A percentile compares a stretch with the other conserved stretches of the same genome.
Evolutionary conservation across 2,797 vertebrate genomes (phyloP).

Genomic region (Platalea minor): DNA sequence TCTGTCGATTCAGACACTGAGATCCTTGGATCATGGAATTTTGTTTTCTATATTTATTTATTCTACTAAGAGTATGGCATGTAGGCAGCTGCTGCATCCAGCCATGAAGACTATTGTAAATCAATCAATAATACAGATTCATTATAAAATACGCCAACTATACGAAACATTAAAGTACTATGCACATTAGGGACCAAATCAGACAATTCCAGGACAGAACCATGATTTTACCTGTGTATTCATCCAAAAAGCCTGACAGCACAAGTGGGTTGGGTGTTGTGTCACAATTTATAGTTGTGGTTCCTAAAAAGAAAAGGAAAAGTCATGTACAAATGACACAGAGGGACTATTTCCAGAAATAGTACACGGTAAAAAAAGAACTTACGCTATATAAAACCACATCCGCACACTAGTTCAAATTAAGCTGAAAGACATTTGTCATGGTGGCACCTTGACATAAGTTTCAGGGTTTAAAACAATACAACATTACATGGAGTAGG

Average conservation of each 20-base stretch:
- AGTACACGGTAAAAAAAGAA: background rate
- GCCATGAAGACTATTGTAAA: background rate
- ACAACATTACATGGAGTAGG: background rate
- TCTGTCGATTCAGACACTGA: background rate
- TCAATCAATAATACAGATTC: background rate
- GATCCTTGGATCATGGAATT: background rate
- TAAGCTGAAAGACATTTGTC: background rate
- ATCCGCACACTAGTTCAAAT: background rate
- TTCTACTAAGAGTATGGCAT: background rate
- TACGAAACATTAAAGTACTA: background rate
- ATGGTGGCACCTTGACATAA: background rate
- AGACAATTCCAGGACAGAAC: background rate
- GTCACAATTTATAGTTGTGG: slow-evolving; percentile 42
- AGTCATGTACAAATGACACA: background rate
- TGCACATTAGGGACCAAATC: background rate
- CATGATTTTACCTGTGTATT: slow-evolving; percentile 45
- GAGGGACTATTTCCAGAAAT: background rate
- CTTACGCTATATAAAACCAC: background rate
- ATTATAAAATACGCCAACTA: background rate
- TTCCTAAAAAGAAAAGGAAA: slow-evolving; percentile 11
- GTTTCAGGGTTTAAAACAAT: background rate
- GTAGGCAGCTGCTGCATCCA: background rate
- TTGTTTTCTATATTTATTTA: background rate
- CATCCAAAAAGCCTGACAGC: slow-evolving; percentile 12
- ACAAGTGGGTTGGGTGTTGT: rapidly evolving